Percentiles rank a stretch among this genome's conserved stretches.
phyloP scores from a whole-genome alignment of 37 sponge, comb jelly and placozoan genomes.

The Agelas oroides region DNA sequence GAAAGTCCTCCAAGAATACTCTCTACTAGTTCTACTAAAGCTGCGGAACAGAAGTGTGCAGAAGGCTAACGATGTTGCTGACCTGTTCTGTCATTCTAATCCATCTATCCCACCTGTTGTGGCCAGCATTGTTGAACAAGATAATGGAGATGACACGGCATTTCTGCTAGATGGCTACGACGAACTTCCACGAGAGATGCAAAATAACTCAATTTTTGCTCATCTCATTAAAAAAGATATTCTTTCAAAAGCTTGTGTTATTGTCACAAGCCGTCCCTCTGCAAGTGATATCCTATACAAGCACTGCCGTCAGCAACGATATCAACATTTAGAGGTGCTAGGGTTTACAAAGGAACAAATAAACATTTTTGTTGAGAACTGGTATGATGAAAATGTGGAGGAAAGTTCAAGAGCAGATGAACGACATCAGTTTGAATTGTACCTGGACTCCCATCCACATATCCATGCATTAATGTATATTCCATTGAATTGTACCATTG shows the following conservation, averaged over 20 bases:
- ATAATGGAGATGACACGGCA: background rate
- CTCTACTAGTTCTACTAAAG: too few species aligned
- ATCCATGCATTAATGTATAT: constrained; percentile 25
- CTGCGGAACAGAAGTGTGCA: constrained; percentile 19
- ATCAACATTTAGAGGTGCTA: constrained; percentile 3
- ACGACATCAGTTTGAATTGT: too few species aligned
- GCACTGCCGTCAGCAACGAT: background rate
- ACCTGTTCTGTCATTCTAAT: constrained; percentile 14
- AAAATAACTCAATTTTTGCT: background rate
- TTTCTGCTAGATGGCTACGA: constrained; percentile 45
- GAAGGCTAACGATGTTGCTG: background rate
- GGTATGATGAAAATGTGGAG: too few species aligned
- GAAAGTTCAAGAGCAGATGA: too few species aligned
- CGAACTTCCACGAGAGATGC: constrained; percentile 3
- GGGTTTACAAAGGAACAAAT: constrained; percentile 25
- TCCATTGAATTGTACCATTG: constrained; percentile 33
- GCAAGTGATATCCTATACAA: background rate
- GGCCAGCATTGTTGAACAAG: background rate
- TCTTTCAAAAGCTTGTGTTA: background rate
- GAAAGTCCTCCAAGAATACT: background rate
- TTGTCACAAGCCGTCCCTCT: constrained; percentile 42
- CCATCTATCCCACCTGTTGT: background rate
- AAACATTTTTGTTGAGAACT: background rate
- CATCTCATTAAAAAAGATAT: background rate
- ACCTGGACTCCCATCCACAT: constrained; percentile 4